Evolutionary conservation across 2,797 vertebrate species (phyloP).

Genomic region (Myripristis jacobus): DNA sequence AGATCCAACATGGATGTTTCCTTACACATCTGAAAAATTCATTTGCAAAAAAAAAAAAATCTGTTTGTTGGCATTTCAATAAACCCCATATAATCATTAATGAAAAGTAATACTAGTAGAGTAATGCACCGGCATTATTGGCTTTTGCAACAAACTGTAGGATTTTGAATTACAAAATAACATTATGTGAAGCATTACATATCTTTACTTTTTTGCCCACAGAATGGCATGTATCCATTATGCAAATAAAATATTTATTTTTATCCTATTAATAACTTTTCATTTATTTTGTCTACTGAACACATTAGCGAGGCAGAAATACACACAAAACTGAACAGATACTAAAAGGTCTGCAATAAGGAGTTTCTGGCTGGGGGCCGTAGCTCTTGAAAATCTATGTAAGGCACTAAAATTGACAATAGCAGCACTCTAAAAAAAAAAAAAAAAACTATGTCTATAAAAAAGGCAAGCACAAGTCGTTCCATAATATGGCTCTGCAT

Average conservation of each 20-base stretch:
- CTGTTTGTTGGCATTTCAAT: too few species aligned
- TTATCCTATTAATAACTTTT: slow-evolving; percentile 4
- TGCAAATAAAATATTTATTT: background rate
- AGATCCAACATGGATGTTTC: slow-evolving; percentile 1
- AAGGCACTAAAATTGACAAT: slow-evolving; percentile 75
- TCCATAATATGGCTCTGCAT: slow-evolving; percentile 38
- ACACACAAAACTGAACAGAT: slow-evolving; percentile 14
- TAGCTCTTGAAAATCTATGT: slow-evolving; percentile 52
- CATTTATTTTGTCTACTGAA: background rate
- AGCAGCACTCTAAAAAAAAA: slow-evolving; percentile 50
- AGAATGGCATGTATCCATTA: too few species aligned
- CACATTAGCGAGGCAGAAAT: slow-evolving; percentile 10
- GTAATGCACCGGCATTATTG: too few species aligned
- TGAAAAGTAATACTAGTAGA: too few species aligned
- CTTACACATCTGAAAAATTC: background rate
- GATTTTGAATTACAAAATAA: too few species aligned
- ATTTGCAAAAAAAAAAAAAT: too few species aligned
- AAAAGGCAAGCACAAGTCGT: slow-evolving; percentile 52
- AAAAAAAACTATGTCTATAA: slow-evolving; percentile 35
- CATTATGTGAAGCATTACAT: too few species aligned
- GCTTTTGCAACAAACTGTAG: too few species aligned
- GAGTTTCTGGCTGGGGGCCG: slow-evolving; percentile 16
- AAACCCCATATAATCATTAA: too few species aligned
- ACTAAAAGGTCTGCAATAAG: background rate
- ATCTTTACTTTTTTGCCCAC: too few species aligned